Evolutionary conservation across 2,888 invertebrate genomes (phyloP), one percentile per base, ranked within the genome.

Genomic region (Hoplodrina blanda): DNA sequence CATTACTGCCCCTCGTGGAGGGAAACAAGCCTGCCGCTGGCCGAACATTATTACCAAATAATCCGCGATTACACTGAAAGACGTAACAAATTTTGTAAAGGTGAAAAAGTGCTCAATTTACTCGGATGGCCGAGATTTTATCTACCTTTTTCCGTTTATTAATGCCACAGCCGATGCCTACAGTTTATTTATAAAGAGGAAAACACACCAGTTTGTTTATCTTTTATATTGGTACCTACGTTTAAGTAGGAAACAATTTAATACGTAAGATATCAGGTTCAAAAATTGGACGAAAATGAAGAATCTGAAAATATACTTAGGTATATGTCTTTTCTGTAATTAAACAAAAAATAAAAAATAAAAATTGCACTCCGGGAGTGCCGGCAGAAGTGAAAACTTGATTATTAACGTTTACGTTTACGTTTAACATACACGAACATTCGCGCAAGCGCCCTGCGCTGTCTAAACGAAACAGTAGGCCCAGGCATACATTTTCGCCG

Each of bases 71-170:
- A 82, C 83, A 79, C 80, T 78, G 76, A 85, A 87, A 87, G 84
- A 88, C 81, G 86, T 84, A 86, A 84, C 84, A 87, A 89, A 89
- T 89, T 88, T 85, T 85, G 78, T 86, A 80, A 81, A 87, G 85
- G 88, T 89, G 81, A 88, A 89, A 89, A 87, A 89, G 85, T 85
- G 84, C 80, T 85, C 85, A 85, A 87, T 90, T 90, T 86, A 79
- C 81, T 82, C 56, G 69, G 79, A 84, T 81, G 80, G 80, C 68
- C 67, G 78, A 81, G 83, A 82, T 87, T 88, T 88, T 63, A 84
- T 85, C 77, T 83, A 64, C 76, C 76, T 83, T 83, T 84, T 72
- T 69, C 63, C 81, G 73, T 80, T 81, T 83, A 80, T 61, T 62
- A 76, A 69, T 76, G 57, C 66, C 70, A 62, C 66, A 54, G 49